phyloP scores from a whole-genome alignment of 1,140 invertebrate species.

The Elysia chlorotica region DNA sequence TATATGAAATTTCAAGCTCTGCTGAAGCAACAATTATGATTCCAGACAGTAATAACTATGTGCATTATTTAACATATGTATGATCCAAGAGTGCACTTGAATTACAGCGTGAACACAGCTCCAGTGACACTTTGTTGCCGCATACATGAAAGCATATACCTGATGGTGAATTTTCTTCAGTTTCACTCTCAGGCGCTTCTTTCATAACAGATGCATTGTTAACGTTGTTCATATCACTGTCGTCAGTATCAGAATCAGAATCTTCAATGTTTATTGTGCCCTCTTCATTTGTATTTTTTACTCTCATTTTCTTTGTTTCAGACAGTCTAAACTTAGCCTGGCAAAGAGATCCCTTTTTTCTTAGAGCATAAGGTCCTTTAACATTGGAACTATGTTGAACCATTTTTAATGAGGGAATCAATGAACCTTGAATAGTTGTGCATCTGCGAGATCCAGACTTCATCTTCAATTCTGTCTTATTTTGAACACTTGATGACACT shows the following conservation, averaged over 20 bases:
- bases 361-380: too few species aligned
- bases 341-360: too few species aligned
- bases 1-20: too few species aligned
- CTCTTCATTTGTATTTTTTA: not conserved
- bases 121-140: conserved; percentile 28
- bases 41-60: too few species aligned
- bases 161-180: not conserved
- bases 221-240: not conserved
- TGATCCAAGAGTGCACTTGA: conserved; percentile 21
- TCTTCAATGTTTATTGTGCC: not conserved
- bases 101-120: conserved; percentile 32
- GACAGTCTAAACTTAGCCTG: not conserved
- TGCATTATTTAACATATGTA: conserved; percentile 22
- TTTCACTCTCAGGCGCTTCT: not conserved
- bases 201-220: not conserved
- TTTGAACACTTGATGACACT: not conserved
- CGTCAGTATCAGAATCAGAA: not conserved
- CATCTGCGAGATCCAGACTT: not conserved
- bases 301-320: not conserved
- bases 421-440: too few species aligned
- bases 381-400: too few species aligned
- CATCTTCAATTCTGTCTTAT: not conserved
- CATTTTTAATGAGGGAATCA: too few species aligned
- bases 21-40: too few species aligned
- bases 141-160: conserved; percentile 39